phyloP scores from a whole-genome alignment of 1,140 invertebrate genomes.

The Littorina saxatilis region DNA sequence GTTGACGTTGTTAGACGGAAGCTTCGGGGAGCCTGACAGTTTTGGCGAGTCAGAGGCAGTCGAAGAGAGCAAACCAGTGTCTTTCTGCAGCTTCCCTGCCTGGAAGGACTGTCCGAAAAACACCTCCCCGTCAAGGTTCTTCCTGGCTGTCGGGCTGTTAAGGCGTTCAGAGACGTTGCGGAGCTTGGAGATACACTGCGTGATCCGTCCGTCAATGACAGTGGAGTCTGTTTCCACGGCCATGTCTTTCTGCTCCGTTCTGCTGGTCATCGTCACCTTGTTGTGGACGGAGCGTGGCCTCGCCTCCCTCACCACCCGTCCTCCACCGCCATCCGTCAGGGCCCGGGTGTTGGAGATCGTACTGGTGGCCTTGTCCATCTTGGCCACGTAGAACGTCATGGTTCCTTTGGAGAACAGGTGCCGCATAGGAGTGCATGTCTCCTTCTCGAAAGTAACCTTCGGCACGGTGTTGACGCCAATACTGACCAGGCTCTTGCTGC shows the following conservation, averaged over 20 bases:
- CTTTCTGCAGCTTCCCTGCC: conserved; percentile 18
- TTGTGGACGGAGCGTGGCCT: conserved; percentile 40
- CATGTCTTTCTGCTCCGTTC: conserved; percentile 52
- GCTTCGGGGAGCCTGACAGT: background rate
- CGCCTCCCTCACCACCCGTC: background rate
- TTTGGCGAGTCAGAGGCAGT: conserved; percentile 3
- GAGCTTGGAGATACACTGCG: conserved; percentile 67
- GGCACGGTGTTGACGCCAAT: conserved; percentile 64
- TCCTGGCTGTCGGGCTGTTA: conserved; percentile 64
- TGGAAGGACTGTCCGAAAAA: conserved; percentile 53
- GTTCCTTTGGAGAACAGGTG: conserved; percentile 66
- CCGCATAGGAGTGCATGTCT: conserved; percentile 63
- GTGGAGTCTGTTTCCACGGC: conserved; percentile 57
- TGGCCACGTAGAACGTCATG: conserved; percentile 67
- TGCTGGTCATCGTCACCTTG: conserved; percentile 58
- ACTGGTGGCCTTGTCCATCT: conserved; percentile 67
- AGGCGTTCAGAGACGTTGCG: conserved; percentile 66
- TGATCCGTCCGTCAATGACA: conserved; percentile 61
- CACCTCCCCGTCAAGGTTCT: conserved; percentile 33
- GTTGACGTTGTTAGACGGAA: background rate
- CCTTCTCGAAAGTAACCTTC: conserved; percentile 68
- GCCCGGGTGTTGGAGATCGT: conserved; percentile 48
- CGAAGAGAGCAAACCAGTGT: background rate
- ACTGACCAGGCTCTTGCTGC: conserved; percentile 49
- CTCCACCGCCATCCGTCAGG: background rate